These are phyloP conservation scores for Python bivittatus DNA, from an alignment of 2,113 vertebrate genomes.

Conservation along the genomic window DNA sequence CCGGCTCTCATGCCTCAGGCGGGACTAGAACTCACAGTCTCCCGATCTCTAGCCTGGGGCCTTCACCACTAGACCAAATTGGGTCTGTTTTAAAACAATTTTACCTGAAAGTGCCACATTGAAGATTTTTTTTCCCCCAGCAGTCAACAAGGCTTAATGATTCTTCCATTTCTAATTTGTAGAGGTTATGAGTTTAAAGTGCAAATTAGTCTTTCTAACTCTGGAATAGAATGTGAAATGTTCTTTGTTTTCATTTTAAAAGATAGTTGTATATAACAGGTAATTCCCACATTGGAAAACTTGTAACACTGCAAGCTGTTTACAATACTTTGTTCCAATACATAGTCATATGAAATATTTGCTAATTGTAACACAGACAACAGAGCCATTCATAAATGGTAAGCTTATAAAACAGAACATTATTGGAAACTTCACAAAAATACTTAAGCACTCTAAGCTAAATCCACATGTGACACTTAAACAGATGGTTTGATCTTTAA, in stretches of 20 bases:
- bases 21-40: too few relatives aligned
- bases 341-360: not conserved
- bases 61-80: too few relatives aligned
- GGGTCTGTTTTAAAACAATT: not conserved
- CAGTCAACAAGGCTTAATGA: not conserved
- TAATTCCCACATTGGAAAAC: not conserved
- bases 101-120: not conserved
- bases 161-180: not conserved
- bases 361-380: not conserved
- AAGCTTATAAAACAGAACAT: not conserved
- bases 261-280: not conserved
- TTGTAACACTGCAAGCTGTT: not conserved
- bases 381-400: not conserved
- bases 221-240: not conserved
- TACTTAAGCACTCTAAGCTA: constrained; percentile 13
- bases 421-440: not conserved
- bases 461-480: constrained; percentile 29
- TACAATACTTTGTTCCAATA: not conserved
- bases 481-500: constrained; percentile 54
- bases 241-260: not conserved
- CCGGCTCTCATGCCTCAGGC: too few relatives aligned
- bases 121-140: not conserved
- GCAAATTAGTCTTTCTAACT: not conserved
- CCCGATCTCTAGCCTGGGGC: too few relatives aligned
- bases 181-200: not conserved